Evolutionary conservation across 2,888 invertebrate species (phyloP), one percentile per base, ranked within the genome.

Genomic region (Scaptomyza tumidula): DNA sequence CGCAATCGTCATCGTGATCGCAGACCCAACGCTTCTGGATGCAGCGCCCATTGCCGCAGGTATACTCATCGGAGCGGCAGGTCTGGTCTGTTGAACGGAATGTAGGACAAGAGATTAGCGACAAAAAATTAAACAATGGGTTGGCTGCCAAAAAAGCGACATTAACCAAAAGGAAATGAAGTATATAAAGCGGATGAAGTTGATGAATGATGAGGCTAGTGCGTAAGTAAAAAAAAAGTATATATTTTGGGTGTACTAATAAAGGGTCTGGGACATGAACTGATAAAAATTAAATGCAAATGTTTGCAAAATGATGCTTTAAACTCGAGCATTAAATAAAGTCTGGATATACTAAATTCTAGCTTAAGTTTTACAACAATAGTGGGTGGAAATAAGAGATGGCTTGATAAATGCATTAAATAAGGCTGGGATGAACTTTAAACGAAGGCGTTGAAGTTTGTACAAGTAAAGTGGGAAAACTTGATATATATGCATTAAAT

Each of bases 31-130:
- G 93, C 80, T 95, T 94, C 90, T 97, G 97, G 88, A 98, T 97
- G 92, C 98, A 98, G 89, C 96, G 96, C 60, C 97, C 97, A 90
- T 97, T 97, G 58, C 94, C 95, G 92, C 98, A 98, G n/a, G 97
- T 97, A 91, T 97, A 98, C 92, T 98, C 97, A 91, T 97, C 97
- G 63, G 96, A 95, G 79, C 97, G 95, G 92, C 98, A 98, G n/a
- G 98, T 98, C 90, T 97, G 96, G 93, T 97, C 97, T 97, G 37
- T 16, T 49, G 24, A 43, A 69, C 55, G 48, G 39, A 67, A 43
- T 13, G 46, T 50, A 35, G 45, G 14, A 70, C 70, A 75, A 62
- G 27, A 67, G 66, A 81, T 87, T 77, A 69, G 61, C 35, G 2
- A 49, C 11, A 50, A 45, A 53, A 48, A 33, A 45, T 24, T 24